Conservation (phyloP, 2,888 invertebrate genomes). For the Ommatoiulus sabulosus region DNA sequence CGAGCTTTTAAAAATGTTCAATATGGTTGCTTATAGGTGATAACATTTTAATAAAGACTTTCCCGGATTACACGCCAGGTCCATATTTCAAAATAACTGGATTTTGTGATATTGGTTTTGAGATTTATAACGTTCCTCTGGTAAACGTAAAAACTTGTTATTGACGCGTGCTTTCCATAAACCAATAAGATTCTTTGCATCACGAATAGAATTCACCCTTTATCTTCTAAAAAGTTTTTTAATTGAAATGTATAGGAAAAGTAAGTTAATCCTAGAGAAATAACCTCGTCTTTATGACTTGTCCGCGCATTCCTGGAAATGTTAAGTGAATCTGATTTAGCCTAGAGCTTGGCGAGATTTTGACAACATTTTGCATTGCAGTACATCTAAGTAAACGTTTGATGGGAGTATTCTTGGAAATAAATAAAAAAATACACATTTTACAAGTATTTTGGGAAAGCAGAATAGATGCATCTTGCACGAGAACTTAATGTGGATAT, state of each 20-base stretch:
- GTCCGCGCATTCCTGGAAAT: not conserved
- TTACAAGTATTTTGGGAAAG: too few relatives aligned
- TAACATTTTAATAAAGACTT: not conserved
- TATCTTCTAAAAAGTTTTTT: not conserved
- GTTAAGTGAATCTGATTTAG: not conserved
- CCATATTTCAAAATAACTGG: slow-evolving; percentile 17
- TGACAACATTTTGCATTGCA: too few relatives aligned
- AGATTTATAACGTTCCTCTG: not conserved
- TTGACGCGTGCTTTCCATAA: not conserved
- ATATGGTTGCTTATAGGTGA: not conserved
- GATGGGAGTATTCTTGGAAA: too few relatives aligned
- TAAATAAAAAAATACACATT: too few relatives aligned
- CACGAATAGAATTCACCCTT: not conserved
- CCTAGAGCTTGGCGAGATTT: not conserved
- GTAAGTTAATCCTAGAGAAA: not conserved
- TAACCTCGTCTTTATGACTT: not conserved
- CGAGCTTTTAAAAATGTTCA: not conserved
- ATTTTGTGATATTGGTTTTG: slow-evolving; percentile 11
- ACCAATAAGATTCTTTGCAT: not conserved
- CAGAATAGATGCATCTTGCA: too few relatives aligned
- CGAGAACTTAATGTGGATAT: too few relatives aligned
- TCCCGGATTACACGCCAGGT: not conserved
- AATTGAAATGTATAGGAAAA: not conserved
- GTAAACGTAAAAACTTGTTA: not conserved
- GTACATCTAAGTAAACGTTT: too few relatives aligned